Evolutionary conservation across 1,140 invertebrate species (phyloP).

Genomic region (Eurytemora carolleeae): DNA sequence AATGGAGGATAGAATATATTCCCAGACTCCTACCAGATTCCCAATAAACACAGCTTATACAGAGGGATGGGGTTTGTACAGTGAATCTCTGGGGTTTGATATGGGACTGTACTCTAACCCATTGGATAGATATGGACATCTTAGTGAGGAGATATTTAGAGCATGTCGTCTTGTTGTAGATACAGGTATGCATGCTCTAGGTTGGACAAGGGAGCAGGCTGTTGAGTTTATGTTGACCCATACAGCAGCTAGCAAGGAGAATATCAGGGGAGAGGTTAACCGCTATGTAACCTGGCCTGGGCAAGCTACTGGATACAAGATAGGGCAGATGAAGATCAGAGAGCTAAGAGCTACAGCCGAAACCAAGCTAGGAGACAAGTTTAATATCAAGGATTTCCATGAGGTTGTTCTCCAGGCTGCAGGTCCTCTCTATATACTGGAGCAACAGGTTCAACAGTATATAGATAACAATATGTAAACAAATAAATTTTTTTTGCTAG

Average conservation of each 20-base stretch:
- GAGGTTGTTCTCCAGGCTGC: slow-evolving; percentile 18
- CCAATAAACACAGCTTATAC: slow-evolving; percentile 26
- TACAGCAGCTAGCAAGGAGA: slow-evolving; percentile 21
- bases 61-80: slow-evolving; percentile 30
- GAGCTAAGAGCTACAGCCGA: slow-evolving; percentile 25
- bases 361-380: slow-evolving; percentile 22
- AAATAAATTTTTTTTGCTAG: too few relatives aligned
- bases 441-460: slow-evolving; percentile 17
- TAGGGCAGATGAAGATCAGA: slow-evolving; percentile 29
- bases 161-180: slow-evolving; percentile 29
- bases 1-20: slow-evolving; percentile 22
- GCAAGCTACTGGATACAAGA: slow-evolving; percentile 29
- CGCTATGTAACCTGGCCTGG: slow-evolving; percentile 33
- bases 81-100: slow-evolving; percentile 28
- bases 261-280: slow-evolving; percentile 25
- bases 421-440: slow-evolving; percentile 19
- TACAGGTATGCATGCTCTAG: slow-evolving; percentile 28
- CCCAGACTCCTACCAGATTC: slow-evolving; percentile 25
- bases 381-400: slow-evolving; percentile 19
- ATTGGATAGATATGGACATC: slow-evolving; percentile 25
- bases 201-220: slow-evolving; percentile 27
- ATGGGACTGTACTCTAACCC: slow-evolving; percentile 25
- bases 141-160: slow-evolving; percentile 26
- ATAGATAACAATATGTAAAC: slow-evolving; percentile 7
- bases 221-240: slow-evolving; percentile 26